phyloP scores from a whole-genome alignment of 2,888 invertebrate genomes.

The Eupithecia centaureata region DNA sequence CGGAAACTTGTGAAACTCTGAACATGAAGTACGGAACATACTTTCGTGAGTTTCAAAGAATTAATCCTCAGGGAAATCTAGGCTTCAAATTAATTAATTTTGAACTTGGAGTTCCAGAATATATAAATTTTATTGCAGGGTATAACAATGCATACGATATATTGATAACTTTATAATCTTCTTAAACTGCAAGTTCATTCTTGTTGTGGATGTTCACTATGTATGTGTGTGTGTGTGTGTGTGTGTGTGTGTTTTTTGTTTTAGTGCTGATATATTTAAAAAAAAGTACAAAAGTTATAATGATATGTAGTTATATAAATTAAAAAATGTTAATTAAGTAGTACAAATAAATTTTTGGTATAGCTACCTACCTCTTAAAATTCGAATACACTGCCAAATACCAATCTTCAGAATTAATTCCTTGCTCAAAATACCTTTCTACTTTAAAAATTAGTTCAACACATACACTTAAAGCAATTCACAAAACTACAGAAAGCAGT shows the following conservation, averaged over 20 bases:
- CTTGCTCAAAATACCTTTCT: neutral
- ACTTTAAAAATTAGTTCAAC: neutral
- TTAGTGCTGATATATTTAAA: too few species aligned
- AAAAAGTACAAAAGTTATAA: too few species aligned
- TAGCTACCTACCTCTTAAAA: too few species aligned
- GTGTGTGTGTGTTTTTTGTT: too few species aligned
- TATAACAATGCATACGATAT: neutral
- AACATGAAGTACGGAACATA: slow-evolving; percentile 27
- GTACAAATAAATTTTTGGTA: too few species aligned
- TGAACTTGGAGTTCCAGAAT: slow-evolving; percentile 38
- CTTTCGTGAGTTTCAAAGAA: slow-evolving; percentile 39
- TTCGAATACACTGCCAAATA: too few species aligned
- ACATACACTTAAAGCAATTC: neutral
- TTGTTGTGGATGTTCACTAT: too few species aligned
- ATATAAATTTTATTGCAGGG: neutral
- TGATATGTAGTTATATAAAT: too few species aligned
- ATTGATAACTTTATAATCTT: neutral
- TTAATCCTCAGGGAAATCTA: slow-evolving; percentile 48
- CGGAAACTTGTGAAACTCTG: slow-evolving; percentile 19
- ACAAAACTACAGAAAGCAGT: slow-evolving; percentile 10
- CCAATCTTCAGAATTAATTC: neutral
- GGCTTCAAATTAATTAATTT: slow-evolving; percentile 49
- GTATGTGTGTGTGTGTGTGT: too few species aligned
- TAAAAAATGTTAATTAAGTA: too few species aligned
- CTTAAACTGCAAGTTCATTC: neutral